Evolutionary conservation across 2,113 vertebrate species (phyloP).

Genomic region (Pyxicephalus adspersus): DNA sequence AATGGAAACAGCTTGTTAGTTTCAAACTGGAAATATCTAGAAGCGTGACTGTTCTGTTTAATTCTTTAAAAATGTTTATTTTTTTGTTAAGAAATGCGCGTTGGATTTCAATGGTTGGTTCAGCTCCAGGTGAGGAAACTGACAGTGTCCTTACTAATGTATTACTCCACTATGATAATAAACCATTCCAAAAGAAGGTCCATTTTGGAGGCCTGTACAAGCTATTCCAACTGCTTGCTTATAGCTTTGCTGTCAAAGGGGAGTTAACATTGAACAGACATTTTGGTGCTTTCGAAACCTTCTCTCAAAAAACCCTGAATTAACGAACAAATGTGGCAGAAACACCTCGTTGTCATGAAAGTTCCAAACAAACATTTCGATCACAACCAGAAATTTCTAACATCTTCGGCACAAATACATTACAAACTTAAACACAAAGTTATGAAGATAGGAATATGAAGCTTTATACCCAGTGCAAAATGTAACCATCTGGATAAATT

Average conservation of each 20-base stretch:
- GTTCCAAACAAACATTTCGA: slow-evolving; percentile 9
- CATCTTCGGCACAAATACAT: background rate
- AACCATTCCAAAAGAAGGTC: slow-evolving; percentile 56
- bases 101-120: slow-evolving; percentile 59
- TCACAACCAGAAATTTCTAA: background rate
- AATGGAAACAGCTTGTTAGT: slow-evolving; percentile 14
- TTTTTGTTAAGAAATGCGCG: slow-evolving; percentile 60
- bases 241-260: slow-evolving; percentile 46
- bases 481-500: background rate
- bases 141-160: slow-evolving; percentile 57
- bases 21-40: slow-evolving; percentile 1
- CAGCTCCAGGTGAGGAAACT: slow-evolving; percentile 50
- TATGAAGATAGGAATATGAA: background rate
- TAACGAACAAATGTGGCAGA: background rate
- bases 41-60: slow-evolving; percentile 50
- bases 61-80: slow-evolving; percentile 60
- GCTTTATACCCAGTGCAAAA: background rate
- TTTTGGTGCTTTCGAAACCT: slow-evolving; percentile 11
- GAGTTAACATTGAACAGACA: slow-evolving; percentile 38
- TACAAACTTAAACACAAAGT: background rate
- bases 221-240: slow-evolving; percentile 55
- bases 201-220: slow-evolving; percentile 21
- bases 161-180: slow-evolving; percentile 61
- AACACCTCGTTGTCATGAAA: slow-evolving; percentile 33
- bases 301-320: background rate